Evolutionary conservation across 2,888 invertebrate genomes (phyloP), one percentile per base, ranked within the genome.

Genomic region (Allygus modestus): DNA sequence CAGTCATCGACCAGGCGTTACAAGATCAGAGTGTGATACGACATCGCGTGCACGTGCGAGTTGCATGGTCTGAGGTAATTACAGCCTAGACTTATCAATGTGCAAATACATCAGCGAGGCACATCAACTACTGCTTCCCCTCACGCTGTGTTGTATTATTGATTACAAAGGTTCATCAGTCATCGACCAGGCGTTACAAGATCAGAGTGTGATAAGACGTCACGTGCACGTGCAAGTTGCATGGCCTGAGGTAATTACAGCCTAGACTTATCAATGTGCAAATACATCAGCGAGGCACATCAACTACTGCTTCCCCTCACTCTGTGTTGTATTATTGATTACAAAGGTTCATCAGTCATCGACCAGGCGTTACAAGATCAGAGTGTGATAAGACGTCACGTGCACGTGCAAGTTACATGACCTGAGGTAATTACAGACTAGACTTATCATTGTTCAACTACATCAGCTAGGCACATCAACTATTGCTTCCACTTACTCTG

Each of bases 41-140:
- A 58, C 58, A 20, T 58, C 23, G 23, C 58, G 58, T 58, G 58
- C 20, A 23, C 23, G 58, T 58, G 58, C 58, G 4, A 58, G 58
- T 58, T n/a, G 31, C 65, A 7, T 65, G 65, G 7, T 15, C 65
- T 15, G 11, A 28, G 65, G 65, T 65, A 65, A 28, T 31, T 65
- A 65, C 65, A n/a, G n/a, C n/a, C n/a, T n/a, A n/a, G n/a, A 4
- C 65, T 28, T 65, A 65, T 65, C 65, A 65, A 28, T 65, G 65
- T 65, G 31, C 12, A 65, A 65, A 65, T 65, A 65, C 65, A 28
- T 65, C 65, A 65, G 28, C 0, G 15, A 65, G 65, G 20, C 65
- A 65, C 65, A 58, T 31, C 65, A 46, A 46, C 17, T 12, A 15
- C 17, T 15, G 17, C 46, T 12, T 46, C 17, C 17, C 17, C 46